Percentiles rank a stretch among this genome's conserved stretches.
These are phyloP conservation scores for Miichthys miiuy DNA, from an alignment of 2,797 vertebrate genomes.

Conservation along the genomic window DNA sequence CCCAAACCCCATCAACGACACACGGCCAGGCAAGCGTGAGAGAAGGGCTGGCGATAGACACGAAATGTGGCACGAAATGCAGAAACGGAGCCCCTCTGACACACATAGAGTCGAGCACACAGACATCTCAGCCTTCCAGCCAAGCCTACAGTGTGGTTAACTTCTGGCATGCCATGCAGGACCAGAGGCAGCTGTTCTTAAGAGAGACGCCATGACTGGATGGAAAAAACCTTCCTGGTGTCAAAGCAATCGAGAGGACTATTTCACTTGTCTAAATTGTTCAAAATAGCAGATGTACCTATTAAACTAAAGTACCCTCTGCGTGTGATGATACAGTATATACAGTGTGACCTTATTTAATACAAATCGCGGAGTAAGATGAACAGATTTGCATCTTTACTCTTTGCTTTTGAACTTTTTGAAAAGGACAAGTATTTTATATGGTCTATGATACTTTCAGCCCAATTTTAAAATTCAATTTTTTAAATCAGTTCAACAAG, in stretches of 20 bases:
- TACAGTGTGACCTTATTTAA: neutral
- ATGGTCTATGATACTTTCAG: constrained; percentile 5
- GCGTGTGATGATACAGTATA: neutral
- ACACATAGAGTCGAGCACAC: constrained; percentile 57
- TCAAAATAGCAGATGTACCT: constrained; percentile 15
- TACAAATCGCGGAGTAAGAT: neutral
- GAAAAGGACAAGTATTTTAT: constrained; percentile 13
- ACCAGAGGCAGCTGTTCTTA: constrained; percentile 77
- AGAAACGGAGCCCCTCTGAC: constrained; percentile 71
- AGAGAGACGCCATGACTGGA: constrained; percentile 61
- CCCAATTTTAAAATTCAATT: constrained; percentile 26
- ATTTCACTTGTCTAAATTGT: constrained; percentile 18
- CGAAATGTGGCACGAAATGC: constrained; percentile 85
- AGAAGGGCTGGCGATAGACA: constrained; percentile 86
- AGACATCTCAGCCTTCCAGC: constrained; percentile 69
- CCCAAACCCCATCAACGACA: constrained; percentile 75
- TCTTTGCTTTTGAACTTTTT: neutral
- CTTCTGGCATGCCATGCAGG: constrained; percentile 75
- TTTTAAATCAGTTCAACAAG: constrained; percentile 39
- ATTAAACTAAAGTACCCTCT: constrained; percentile 13
- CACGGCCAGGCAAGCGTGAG: constrained; percentile 86
- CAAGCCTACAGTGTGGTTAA: constrained; percentile 74
- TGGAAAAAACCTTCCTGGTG: constrained; percentile 58
- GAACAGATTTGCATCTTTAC: constrained; percentile 8
- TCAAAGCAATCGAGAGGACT: constrained; percentile 47